A percentile compares a stretch with the other conserved stretches of the same genome.
Evolutionary conservation across 23 tunicate species (phyloP).

Genomic region (Trididemnum nubilum): DNA sequence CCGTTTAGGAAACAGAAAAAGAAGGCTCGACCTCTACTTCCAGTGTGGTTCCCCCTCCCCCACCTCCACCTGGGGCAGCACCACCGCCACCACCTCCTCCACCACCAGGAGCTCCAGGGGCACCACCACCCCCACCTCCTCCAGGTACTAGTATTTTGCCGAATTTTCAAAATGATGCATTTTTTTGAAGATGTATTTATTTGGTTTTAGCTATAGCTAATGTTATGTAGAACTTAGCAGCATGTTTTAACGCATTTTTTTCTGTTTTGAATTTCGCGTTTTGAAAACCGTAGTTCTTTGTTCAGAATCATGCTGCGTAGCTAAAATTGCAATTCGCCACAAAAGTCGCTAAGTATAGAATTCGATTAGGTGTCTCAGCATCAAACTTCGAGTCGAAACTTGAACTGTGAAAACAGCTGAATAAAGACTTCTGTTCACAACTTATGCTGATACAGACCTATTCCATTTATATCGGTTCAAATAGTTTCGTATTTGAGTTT

Average conservation of each 20-base stretch:
- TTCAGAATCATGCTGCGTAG: too few relatives aligned
- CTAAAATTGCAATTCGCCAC: too few relatives aligned
- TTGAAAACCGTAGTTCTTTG: too few relatives aligned
- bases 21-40: neutral
- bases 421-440: too few relatives aligned
- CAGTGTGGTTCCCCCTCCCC: slow-evolving; percentile 50
- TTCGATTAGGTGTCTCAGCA: too few relatives aligned
- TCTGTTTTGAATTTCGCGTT: neutral
- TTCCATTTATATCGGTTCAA: too few relatives aligned
- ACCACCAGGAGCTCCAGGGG: slow-evolving; percentile 52
- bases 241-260: neutral
- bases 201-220: neutral
- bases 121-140: slow-evolving; percentile 71
- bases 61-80: slow-evolving; percentile 41
- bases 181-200: neutral
- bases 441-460: too few relatives aligned
- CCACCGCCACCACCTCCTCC: slow-evolving; percentile 58
- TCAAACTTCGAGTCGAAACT: too few relatives aligned
- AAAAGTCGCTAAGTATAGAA: too few relatives aligned
- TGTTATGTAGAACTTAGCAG: neutral
- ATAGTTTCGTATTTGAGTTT: too few relatives aligned
- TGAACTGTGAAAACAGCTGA: too few relatives aligned
- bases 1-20: neutral
- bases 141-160: neutral
- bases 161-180: too few relatives aligned